Evolutionary conservation across 2,888 invertebrate genomes (phyloP).

Genomic region (Synergus gifuensis): DNA sequence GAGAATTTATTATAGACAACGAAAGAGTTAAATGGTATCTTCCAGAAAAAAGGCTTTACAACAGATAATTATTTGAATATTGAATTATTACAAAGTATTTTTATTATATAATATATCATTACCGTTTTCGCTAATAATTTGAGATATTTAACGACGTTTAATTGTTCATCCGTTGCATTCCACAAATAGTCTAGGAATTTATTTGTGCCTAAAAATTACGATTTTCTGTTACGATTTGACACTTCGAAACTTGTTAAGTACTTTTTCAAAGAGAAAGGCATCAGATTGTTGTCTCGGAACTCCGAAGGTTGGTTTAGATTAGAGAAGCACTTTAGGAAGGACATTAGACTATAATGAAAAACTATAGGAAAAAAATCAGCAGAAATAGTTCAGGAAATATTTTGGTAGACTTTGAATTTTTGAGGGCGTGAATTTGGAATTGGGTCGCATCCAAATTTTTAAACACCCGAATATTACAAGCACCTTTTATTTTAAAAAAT

Average conservation of each 20-base stretch:
- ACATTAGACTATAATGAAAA: not conserved
- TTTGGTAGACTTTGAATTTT: not conserved
- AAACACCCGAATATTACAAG: too few relatives aligned
- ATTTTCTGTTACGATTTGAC: not conserved
- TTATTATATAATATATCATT: conserved; percentile 36
- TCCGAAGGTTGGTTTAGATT: not conserved
- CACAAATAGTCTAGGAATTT: conserved; percentile 15
- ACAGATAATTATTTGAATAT: conserved; percentile 32
- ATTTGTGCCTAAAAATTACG: conserved; percentile 13
- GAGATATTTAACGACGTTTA: conserved; percentile 25
- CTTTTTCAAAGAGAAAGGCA: conserved; percentile 19
- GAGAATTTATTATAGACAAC: conserved; percentile 37
- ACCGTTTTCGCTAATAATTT: conserved; percentile 11
- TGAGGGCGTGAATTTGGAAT: too few relatives aligned
- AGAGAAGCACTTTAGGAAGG: conserved; percentile 4
- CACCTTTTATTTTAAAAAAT: too few relatives aligned
- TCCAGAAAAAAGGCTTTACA: conserved; percentile 38
- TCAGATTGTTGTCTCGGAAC: conserved; percentile 11
- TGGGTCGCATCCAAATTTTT: too few relatives aligned
- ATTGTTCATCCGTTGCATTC: conserved; percentile 25
- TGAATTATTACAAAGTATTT: conserved; percentile 24
- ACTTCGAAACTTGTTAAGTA: not conserved
- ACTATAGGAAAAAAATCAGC: not conserved
- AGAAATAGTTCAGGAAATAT: not conserved
- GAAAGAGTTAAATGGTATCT: conserved; percentile 26